Base-by-base conservation (phyloP, 2,113 vertebrate species). In the Pangasianodon gigas region DNA sequence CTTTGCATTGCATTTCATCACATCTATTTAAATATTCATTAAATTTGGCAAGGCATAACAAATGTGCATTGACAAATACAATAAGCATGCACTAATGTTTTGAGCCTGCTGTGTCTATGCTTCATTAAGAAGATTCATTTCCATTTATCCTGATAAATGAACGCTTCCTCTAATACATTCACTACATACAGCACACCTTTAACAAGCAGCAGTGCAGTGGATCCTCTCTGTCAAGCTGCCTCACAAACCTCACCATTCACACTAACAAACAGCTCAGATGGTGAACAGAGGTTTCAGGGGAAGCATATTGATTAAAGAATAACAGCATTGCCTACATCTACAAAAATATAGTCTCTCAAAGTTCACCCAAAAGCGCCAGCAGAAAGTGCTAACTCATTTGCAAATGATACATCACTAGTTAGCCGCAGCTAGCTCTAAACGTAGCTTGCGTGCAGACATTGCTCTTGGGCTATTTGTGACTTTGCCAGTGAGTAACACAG, bases 1-100 rank as follows among this genome's bases (percentile, higher is more conserved):
- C 29, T 54, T 56, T 48, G 11, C 51, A n/a, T 37, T 56, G 11
- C 16, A 37, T 56, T 82, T 82, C 0, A 41, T 60, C 51, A 84
- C 41, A 11, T 44, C 19, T 44, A 41, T 60, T 60, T 26, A 24
- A 60, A 84, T 84, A 60, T 58, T 24, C 16, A 84, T 44, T 83
- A 4, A 60, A 84, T 41, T 37, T 60, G 32, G 19, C 81, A 60
- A 60, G 52, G n/a, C 54, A 84, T 58, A 84, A 84, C 32, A 84
- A 60, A 84, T 84, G 81, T 60, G 54, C 81, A 84, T 11, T 84
- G 81, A 84, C 54, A 26, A 84, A 84, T 84, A 84, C 32, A 84
- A 84, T 84, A 41, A 44, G 81, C 37, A 41, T 60, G 19, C 32
- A 7, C 9, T 44, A 60, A 41, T 44, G 54, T 84, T 84, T 60